phyloP scores from a whole-genome alignment of 2,888 invertebrate species.

The Busseola fusca region DNA sequence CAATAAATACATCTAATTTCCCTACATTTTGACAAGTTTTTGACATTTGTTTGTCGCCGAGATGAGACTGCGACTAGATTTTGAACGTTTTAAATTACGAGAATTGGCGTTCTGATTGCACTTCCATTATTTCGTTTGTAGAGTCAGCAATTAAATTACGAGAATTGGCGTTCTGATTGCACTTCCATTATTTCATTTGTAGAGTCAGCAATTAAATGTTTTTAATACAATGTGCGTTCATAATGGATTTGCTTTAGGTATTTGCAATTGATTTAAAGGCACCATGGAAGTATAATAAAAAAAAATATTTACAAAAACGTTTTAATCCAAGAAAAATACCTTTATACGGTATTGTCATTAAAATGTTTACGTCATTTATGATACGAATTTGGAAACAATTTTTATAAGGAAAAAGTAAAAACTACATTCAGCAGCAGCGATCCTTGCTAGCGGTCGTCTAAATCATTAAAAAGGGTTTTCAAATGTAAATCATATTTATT shows the following conservation, averaged over 20 bases:
- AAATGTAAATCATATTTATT: constrained; percentile 1
- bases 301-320: background rate
- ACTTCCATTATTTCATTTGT: background rate
- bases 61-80: too few relatives aligned
- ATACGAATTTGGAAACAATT: background rate
- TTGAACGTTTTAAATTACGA: too few relatives aligned
- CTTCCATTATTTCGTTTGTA: background rate
- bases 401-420: too few relatives aligned
- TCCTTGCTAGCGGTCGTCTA: background rate
- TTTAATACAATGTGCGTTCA: background rate
- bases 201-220: background rate
- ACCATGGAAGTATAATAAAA: background rate
- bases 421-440: background rate
- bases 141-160: too few relatives aligned
- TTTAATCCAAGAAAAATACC: background rate
- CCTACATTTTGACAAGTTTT: too few relatives aligned
- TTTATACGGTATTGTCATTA: too few relatives aligned
- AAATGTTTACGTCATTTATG: background rate
- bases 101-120: too few relatives aligned
- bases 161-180: too few relatives aligned
- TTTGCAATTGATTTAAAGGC: too few relatives aligned
- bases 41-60: too few relatives aligned
- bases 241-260: background rate
- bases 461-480: background rate
- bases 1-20: too few relatives aligned